phyloP scores from a whole-genome alignment of 2,113 vertebrate species.

The Marmota monax region DNA sequence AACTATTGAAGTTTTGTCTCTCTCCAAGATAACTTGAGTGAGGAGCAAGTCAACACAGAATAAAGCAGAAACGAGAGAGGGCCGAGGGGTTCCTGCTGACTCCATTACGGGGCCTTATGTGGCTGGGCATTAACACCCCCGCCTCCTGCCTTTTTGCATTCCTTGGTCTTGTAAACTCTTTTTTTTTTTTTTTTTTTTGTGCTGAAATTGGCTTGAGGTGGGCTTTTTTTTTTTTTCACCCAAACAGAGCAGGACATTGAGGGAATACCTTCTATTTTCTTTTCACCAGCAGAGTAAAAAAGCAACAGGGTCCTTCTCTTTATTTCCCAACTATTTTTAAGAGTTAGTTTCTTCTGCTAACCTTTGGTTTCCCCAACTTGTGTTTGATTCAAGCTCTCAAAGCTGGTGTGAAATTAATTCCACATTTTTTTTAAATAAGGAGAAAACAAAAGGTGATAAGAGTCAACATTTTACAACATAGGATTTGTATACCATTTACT shows the following conservation, averaged over 20 bases:
- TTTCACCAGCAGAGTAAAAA: not conserved
- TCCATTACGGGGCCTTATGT: rapidly evolving
- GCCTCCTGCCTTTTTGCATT: not conserved
- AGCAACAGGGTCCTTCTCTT: not conserved
- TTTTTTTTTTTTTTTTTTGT: not conserved
- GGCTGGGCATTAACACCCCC: too few species aligned
- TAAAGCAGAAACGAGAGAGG: not conserved
- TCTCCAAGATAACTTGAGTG: not conserved
- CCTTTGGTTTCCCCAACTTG: not conserved
- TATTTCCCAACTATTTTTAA: too few species aligned
- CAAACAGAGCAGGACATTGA: not conserved
- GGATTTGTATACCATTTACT: not conserved
- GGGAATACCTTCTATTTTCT: not conserved
- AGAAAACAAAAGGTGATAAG: not conserved
- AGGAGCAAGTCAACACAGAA: not conserved
- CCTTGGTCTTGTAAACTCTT: not conserved
- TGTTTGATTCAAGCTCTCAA: not conserved
- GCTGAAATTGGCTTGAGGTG: not conserved
- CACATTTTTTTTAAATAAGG: conserved; percentile 27
- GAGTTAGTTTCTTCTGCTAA: not conserved
- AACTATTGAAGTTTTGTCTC: not conserved
- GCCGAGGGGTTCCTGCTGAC: not conserved
- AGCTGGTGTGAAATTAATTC: not conserved
- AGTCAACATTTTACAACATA: not conserved
- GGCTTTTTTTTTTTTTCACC: not conserved